Evolutionary conservation across 2,888 invertebrate genomes (phyloP), one percentile per base, ranked within the genome.

Genomic region (Hipparchia sbordonii): DNA sequence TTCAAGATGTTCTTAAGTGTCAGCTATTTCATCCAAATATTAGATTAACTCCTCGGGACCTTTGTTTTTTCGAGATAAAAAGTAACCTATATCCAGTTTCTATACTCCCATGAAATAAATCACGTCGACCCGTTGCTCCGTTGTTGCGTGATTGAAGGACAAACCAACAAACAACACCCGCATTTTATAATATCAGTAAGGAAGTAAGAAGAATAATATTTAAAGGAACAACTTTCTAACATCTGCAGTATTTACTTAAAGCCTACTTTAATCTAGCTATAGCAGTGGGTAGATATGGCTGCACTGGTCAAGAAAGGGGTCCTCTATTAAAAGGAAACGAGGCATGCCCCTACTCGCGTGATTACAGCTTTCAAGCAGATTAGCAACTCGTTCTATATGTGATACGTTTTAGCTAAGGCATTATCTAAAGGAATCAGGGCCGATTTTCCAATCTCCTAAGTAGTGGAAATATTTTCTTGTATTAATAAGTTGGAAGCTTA

Each of bases 291-390:
- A 60, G 52, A 2, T 70, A 54, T 52, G 7, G 46, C 51, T 57
- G 68, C 39, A 69, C 68, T 65, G 74, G 63, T 56, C 67, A 74
- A 76, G 70, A 72, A 73, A 76, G 67, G 61, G 76, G 76, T 76
- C 70, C 76, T 77, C 77, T 77, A 75, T 78, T 76, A 76, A 76
- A 72, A 76, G 74, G 73, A 76, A 79, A 78, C 77, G 79, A 74
- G 74, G 70, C 76, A 71, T 76, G 71, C 74, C 75, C 72, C 71
- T 73, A 75, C 74, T 77, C 74, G 74, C 79, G 76, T 79, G 78
- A 79, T 79, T 80, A 79, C 78, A 77, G 80, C 81, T 81, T 79
- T 81, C 79, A 81, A 78, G 76, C 78, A 79, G 79, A 81, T 81
- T 81, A 81, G 79, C 77, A 76, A 78, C 77, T 74, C 76, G 76